Evolutionary conservation across 2,797 vertebrate species (phyloP).

Genomic region (Falco cherrug): DNA sequence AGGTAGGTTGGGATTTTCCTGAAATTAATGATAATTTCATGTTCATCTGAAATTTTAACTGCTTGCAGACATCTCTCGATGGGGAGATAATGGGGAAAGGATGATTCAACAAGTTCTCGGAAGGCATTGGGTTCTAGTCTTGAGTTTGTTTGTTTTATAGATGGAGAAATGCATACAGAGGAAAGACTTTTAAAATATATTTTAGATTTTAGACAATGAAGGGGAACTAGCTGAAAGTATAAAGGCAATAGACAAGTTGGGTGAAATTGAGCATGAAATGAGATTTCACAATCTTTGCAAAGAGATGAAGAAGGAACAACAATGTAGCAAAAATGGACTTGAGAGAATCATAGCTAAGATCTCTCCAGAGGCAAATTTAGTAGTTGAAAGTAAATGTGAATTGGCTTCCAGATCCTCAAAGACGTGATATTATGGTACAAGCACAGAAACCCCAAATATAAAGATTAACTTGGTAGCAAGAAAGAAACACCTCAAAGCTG

Average conservation of each 20-base stretch:
- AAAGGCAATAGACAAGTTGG: conserved; percentile 36
- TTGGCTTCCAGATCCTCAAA: background rate
- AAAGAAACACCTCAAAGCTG: background rate
- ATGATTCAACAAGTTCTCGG: background rate
- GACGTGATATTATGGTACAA: background rate
- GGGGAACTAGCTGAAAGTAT: background rate
- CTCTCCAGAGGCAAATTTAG: background rate
- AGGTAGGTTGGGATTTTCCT: background rate
- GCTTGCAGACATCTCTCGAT: background rate
- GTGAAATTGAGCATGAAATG: conserved; percentile 66
- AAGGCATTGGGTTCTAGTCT: background rate
- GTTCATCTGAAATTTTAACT: background rate
- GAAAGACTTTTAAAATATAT: background rate
- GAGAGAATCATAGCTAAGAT: background rate
- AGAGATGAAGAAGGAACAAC: conserved; percentile 1
- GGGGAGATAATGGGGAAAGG: background rate
- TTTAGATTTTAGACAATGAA: conserved; percentile 4
- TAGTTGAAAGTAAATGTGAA: conserved; percentile 7
- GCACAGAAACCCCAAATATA: background rate
- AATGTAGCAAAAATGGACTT: conserved; percentile 18
- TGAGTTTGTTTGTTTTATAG: background rate
- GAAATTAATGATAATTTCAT: background rate
- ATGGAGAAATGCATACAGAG: background rate
- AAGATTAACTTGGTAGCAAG: background rate
- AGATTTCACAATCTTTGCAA: conserved; percentile 44